These are phyloP conservation scores for Pediacus dermestoides DNA, from an alignment of 2,888 invertebrate species.

Conservation along the genomic window DNA sequence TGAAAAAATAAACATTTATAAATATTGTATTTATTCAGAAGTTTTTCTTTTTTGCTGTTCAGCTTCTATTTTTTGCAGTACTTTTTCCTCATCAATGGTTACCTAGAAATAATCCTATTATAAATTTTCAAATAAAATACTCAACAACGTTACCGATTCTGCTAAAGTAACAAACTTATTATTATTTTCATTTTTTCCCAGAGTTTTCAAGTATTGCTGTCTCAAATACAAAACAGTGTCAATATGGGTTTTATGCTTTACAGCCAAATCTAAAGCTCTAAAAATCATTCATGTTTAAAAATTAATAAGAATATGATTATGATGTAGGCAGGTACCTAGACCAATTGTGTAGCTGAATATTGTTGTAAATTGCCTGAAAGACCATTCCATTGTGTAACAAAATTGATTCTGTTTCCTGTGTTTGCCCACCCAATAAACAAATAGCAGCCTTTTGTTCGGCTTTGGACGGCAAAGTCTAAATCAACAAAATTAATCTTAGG, in stretches of 20 bases:
- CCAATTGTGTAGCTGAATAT: slow-evolving; percentile 71
- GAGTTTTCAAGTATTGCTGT: slow-evolving; percentile 59
- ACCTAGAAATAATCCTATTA: slow-evolving; percentile 40
- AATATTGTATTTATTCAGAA: slow-evolving; percentile 19
- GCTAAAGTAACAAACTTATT: slow-evolving; percentile 52
- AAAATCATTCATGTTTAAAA: too few species aligned
- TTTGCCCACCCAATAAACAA: slow-evolving; percentile 64
- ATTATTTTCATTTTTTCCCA: slow-evolving; percentile 58
- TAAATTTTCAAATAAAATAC: slow-evolving; percentile 11
- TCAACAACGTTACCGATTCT: slow-evolving; percentile 49
- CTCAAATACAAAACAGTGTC: slow-evolving; percentile 70
- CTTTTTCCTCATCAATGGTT: slow-evolving; percentile 50
- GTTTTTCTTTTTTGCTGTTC: slow-evolving; percentile 45
- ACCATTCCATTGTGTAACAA: slow-evolving; percentile 65
- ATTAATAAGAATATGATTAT: slow-evolving; percentile 9
- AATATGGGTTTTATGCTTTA: slow-evolving; percentile 68
- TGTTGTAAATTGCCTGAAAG: slow-evolving; percentile 68
- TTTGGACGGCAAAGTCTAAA: slow-evolving; percentile 52
- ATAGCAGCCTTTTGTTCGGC: slow-evolving; percentile 64
- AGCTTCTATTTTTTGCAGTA: slow-evolving; percentile 49
- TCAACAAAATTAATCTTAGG: slow-evolving; percentile 12
- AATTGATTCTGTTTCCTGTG: slow-evolving; percentile 67
- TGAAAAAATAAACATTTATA: slow-evolving; percentile 1
- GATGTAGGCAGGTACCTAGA: slow-evolving; percentile 54
- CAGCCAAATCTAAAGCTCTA: slow-evolving; percentile 71